Conservation (phyloP, 2,797 vertebrate genomes). For the Xiphophorus birchmanni region DNA sequence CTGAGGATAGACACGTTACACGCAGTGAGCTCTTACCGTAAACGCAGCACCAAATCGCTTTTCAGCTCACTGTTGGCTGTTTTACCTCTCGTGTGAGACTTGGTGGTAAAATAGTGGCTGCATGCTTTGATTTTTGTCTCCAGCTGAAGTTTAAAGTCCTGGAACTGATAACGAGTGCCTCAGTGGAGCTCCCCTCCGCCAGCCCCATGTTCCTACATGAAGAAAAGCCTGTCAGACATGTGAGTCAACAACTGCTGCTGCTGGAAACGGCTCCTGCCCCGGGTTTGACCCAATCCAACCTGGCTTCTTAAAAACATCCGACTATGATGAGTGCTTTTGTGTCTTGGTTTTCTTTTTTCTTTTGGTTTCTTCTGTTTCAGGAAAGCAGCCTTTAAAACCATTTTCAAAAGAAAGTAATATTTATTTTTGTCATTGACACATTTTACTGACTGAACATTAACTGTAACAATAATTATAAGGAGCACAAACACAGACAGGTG, state of each 20-base stretch:
- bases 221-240: constrained; percentile 90
- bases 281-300: constrained; percentile 20
- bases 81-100: constrained; percentile 18
- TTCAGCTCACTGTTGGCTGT: constrained; percentile 10
- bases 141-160: constrained; percentile 94
- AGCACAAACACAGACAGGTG: neutral
- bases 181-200: constrained; percentile 83
- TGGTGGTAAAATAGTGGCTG: constrained; percentile 37
- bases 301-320: constrained; percentile 8
- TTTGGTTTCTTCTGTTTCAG: neutral
- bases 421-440: neutral
- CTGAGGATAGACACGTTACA: constrained; percentile 88
- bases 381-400: neutral
- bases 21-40: constrained; percentile 80
- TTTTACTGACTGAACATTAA: neutral
- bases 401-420: neutral
- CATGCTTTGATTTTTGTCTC: constrained; percentile 52
- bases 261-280: constrained; percentile 31
- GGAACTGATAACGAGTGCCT: constrained; percentile 85
- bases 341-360: neutral
- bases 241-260: constrained; percentile 73
- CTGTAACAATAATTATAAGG: neutral
- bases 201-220: constrained; percentile 92
- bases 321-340: neutral
- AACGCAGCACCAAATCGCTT: neutral